Evolutionary conservation across 1,140 invertebrate species (phyloP).

Genomic region (Sycobia sp.): DNA sequence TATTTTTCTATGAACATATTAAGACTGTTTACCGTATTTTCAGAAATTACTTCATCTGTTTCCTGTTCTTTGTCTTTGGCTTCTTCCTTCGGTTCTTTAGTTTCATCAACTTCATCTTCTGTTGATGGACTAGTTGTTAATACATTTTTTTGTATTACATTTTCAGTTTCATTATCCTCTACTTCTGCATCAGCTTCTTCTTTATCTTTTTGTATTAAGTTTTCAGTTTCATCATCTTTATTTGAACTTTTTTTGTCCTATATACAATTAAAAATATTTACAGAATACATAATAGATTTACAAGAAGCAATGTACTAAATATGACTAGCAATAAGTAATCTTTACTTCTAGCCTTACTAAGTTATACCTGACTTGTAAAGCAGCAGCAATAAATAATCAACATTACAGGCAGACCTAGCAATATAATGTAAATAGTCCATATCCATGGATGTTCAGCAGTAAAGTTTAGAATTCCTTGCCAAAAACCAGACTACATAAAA

Average conservation of each 20-base stretch:
- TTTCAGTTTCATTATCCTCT: constrained; percentile 59
- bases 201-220: constrained; percentile 40
- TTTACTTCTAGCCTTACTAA: constrained; percentile 7
- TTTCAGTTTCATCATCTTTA: constrained; percentile 32
- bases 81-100: constrained; percentile 50
- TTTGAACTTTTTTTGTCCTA: constrained; percentile 34
- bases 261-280: background rate
- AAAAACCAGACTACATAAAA: constrained; percentile 75
- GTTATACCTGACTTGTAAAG: constrained; percentile 63
- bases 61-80: constrained; percentile 56
- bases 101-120: constrained; percentile 34
- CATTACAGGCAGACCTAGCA: constrained; percentile 77
- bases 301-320: background rate
- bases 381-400: constrained; percentile 84
- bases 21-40: constrained; percentile 38
- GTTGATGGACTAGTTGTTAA: too few relatives aligned
- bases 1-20: background rate
- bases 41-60: constrained; percentile 50
- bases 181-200: constrained; percentile 44
- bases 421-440: constrained; percentile 84
- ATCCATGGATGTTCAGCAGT: constrained; percentile 90
- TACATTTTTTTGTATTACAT: too few relatives aligned
- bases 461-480: constrained; percentile 79
- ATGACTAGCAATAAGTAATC: constrained; percentile 5
- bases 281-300: background rate